Evolutionary conservation across 2,113 vertebrate species (phyloP), one percentile per base, ranked within the genome.

Genomic region (Oryzias celebensis): DNA sequence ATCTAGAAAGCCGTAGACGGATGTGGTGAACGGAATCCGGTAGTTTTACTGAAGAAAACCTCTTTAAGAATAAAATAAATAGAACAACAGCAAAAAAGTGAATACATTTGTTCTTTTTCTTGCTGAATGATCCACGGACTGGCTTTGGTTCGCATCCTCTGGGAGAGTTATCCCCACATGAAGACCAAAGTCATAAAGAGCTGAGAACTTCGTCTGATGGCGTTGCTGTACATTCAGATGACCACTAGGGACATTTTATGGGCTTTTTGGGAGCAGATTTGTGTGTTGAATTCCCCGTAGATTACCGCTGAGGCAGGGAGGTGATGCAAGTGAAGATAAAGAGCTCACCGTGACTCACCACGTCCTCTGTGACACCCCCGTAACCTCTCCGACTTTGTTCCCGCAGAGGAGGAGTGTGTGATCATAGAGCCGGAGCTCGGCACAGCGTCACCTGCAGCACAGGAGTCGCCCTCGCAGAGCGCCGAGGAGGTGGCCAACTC

Each of bases 401-500:
- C 41, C 18, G 65, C 87, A 91, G 90, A 90, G 52, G 90, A 92
- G 48, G 92, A 92, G 72, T 91, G 89, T 49, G 64, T 91, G 69
- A 89, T 90, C 63, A 67, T 90, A 3, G 90, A 90, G 68, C 48
- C 86, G 0, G 81, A 80, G 64, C 56, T 62, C 17, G 55, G 54
- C 67, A 64, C 71, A 60, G 68, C 65, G 23, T 52, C 80, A 14
- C 73, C 75, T 57, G 51, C 68, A 10, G 43, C 50, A 4, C 7
- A 65, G 60, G 73, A 80, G 62, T 70, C 75, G 36, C 67, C 75
- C 7, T 70, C 78, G 15, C 78, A 63, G 50, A 63, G 72, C 16
- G 23, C 67, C 0, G 65, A 86, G 26, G 87, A 88, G 46, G 93
- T 94, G 5, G 94, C 94, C 75, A 92, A 93, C 75, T 96, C 96